A percentile compares a stretch with the other conserved stretches of the same genome.
phyloP scores from a whole-genome alignment of 2,113 vertebrate genomes.

The Gopherus evgoodei region DNA sequence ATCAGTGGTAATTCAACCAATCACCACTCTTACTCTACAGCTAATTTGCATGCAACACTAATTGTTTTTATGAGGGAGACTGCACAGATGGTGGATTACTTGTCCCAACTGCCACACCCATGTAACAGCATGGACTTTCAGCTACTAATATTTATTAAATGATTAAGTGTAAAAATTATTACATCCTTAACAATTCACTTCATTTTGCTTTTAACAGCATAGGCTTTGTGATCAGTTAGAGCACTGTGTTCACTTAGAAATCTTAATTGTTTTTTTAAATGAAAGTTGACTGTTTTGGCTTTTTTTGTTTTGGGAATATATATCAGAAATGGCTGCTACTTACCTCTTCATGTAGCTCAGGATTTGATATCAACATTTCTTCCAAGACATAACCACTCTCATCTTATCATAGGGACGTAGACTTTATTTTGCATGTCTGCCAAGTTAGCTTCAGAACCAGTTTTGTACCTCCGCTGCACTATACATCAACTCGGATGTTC shows the following conservation, averaged over 20 bases:
- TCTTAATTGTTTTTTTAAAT: constrained; percentile 28
- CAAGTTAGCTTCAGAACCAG: background rate
- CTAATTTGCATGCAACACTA: background rate
- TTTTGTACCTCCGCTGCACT: background rate
- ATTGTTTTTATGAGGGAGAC: background rate
- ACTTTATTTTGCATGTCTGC: constrained; percentile 12
- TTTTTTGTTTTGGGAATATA: background rate
- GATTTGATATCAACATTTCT: constrained; percentile 20
- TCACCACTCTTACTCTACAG: background rate
- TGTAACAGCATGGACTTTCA: background rate
- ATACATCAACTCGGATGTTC: background rate
- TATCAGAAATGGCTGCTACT: constrained; percentile 29
- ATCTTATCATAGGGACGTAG: constrained; percentile 3
- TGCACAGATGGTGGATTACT: background rate
- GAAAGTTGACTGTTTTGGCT: background rate
- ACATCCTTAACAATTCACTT: constrained; percentile 44
- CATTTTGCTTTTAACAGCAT: constrained; percentile 42
- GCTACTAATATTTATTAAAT: constrained; percentile 55
- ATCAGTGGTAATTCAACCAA: background rate
- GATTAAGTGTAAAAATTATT: constrained; percentile 48
- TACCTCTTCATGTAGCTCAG: constrained; percentile 23
- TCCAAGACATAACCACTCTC: constrained; percentile 5
- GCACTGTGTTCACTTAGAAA: constrained; percentile 24
- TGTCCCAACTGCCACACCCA: background rate
- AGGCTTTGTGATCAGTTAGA: background rate